phyloP scores from a whole-genome alignment of 2,797 vertebrate genomes.

The Lacerta viridis region DNA sequence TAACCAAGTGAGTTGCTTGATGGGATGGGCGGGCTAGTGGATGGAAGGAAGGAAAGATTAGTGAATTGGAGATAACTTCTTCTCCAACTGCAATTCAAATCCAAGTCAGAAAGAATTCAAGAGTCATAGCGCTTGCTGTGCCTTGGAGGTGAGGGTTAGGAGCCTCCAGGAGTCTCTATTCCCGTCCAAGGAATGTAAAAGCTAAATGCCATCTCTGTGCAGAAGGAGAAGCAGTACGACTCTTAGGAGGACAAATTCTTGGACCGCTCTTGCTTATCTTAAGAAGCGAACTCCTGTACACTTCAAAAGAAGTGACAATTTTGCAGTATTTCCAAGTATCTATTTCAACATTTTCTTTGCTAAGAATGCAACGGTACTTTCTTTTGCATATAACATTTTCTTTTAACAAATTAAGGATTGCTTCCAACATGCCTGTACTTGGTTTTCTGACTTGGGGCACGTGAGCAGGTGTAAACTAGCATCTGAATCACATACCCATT shows the following conservation, averaged over 20 bases:
- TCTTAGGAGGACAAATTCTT: neutral
- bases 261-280: constrained; percentile 48
- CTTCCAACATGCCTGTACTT: constrained; percentile 46
- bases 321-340: constrained; percentile 47
- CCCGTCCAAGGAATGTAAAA: neutral
- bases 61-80: too few species aligned
- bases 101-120: neutral
- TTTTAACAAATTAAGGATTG: constrained; percentile 58
- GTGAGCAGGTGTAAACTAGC: constrained; percentile 53
- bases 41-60: too few species aligned
- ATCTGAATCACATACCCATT: constrained; percentile 39
- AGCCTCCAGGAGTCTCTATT: neutral
- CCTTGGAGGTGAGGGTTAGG: neutral
- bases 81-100: neutral
- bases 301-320: constrained; percentile 63
- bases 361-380: constrained; percentile 63
- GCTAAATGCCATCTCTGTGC: neutral
- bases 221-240: neutral
- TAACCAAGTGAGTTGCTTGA: too few species aligned
- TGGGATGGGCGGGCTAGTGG: too few species aligned
- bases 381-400: constrained; percentile 40
- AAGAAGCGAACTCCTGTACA: constrained; percentile 53
- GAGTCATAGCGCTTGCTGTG: neutral
- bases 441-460: constrained; percentile 48
- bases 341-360: constrained; percentile 72